Conservation (phyloP, 2,888 invertebrate species). For the Chrysolina americana region DNA sequence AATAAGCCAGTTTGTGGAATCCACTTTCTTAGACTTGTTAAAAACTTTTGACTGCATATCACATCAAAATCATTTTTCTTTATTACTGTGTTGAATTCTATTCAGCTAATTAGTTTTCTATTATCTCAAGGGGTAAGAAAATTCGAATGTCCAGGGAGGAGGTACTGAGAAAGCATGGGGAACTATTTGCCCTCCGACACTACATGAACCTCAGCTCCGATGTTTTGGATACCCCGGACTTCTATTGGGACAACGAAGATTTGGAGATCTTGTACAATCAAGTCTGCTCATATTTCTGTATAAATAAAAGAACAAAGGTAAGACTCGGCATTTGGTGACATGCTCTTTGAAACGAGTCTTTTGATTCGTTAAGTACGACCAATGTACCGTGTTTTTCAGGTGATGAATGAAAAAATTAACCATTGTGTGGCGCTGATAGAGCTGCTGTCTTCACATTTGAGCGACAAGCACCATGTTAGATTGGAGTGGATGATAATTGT, state of each 20-base stretch:
- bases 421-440: constrained; percentile 95
- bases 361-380: background rate
- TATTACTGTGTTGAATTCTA: too few relatives aligned
- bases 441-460: constrained; percentile 89
- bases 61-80: too few relatives aligned
- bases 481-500: constrained; percentile 98
- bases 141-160: constrained; percentile 80
- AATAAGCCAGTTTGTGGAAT: too few relatives aligned
- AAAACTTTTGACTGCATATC: too few relatives aligned
- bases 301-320: constrained; percentile 87
- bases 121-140: constrained; percentile 73
- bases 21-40: too few relatives aligned
- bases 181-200: constrained; percentile 90
- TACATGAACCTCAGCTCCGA: constrained; percentile 94
- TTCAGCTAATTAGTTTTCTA: too few relatives aligned
- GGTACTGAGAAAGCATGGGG: constrained; percentile 86
- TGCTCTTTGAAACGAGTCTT: background rate
- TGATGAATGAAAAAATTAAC: constrained; percentile 94
- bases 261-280: constrained; percentile 88
- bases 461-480: constrained; percentile 92
- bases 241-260: constrained; percentile 97
- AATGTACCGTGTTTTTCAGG: constrained; percentile 72
- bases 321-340: constrained; percentile 32
- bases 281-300: constrained; percentile 87
- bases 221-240: constrained; percentile 94